Conservation (phyloP, 53 echinoderm and acorn worm genomes). For the Actinopyga echinites region DNA sequence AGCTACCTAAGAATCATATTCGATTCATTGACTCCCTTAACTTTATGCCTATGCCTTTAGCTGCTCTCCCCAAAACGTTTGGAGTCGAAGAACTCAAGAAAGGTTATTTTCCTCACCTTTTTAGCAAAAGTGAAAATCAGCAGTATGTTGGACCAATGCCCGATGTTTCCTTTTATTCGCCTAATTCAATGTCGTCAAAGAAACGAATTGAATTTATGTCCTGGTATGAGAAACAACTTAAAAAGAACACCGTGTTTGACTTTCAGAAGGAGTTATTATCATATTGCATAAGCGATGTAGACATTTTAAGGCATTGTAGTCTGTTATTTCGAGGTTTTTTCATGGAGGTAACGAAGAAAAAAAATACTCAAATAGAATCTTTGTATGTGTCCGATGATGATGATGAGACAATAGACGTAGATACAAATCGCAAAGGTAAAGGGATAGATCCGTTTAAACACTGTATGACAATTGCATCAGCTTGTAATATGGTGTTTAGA, state of each 20-base stretch:
- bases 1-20: background rate
- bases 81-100: conserved; percentile 39
- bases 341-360: conserved; percentile 16
- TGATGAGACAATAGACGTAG: background rate
- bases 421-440: too few species aligned
- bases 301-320: conserved; percentile 48
- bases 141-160: conserved; percentile 33
- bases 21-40: conserved; percentile 41
- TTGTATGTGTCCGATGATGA: background rate
- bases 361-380: background rate
- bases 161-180: background rate
- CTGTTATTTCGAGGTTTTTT: conserved; percentile 41
- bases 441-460: conserved; percentile 66
- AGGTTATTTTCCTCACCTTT: conserved; percentile 47
- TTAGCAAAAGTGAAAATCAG: conserved; percentile 29
- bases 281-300: conserved; percentile 57
- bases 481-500: conserved; percentile 45
- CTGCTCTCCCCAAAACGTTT: conserved; percentile 27
- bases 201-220: conserved; percentile 22
- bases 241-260: conserved; percentile 28
- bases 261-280: conserved; percentile 33
- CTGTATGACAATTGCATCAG: conserved; percentile 68
- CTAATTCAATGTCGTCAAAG: background rate
- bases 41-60: conserved; percentile 48
- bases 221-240: conserved; percentile 32